Conservation (phyloP, 2,113 vertebrate species). For the human region DNA sequence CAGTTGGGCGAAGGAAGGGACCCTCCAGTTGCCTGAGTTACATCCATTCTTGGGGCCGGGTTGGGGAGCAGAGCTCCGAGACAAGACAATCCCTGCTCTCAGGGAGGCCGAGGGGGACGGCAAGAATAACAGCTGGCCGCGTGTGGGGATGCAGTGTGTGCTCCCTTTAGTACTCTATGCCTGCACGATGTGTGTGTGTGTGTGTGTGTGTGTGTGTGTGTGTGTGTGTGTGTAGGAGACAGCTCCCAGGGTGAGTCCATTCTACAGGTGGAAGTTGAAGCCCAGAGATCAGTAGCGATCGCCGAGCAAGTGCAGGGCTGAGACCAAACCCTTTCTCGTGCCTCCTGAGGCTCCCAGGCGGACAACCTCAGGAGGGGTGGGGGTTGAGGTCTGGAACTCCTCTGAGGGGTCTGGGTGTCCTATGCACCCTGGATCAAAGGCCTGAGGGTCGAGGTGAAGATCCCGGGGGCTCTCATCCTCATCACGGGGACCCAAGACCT, state of each 20-base stretch:
- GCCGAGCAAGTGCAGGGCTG: no score
- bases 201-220: no score
- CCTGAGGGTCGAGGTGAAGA: not conserved
- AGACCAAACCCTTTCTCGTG: not conserved
- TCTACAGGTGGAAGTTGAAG: not conserved
- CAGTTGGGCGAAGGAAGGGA: not conserved
- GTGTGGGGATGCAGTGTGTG: not conserved
- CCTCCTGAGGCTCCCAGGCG: not conserved
- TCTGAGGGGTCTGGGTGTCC: not conserved
- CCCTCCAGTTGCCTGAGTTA: not conserved
- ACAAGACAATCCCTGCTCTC: not conserved
- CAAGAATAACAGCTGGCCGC: rapidly evolving
- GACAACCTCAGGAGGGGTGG: rapidly evolving
- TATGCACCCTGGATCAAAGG: not conserved
- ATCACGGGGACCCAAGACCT: not conserved
- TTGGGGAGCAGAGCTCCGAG: not conserved
- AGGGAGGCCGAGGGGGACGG: not conserved
- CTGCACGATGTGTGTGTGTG: no score
- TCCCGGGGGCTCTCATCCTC: not conserved
- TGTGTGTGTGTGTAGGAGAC: no score
- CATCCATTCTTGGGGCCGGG: not conserved
- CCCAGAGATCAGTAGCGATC: not conserved
- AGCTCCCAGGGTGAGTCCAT: not conserved
- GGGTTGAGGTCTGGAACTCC: not conserved
- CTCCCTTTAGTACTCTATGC: not conserved